Conservation (phyloP, 1,140 invertebrate genomes). For the Papilio machaon region DNA sequence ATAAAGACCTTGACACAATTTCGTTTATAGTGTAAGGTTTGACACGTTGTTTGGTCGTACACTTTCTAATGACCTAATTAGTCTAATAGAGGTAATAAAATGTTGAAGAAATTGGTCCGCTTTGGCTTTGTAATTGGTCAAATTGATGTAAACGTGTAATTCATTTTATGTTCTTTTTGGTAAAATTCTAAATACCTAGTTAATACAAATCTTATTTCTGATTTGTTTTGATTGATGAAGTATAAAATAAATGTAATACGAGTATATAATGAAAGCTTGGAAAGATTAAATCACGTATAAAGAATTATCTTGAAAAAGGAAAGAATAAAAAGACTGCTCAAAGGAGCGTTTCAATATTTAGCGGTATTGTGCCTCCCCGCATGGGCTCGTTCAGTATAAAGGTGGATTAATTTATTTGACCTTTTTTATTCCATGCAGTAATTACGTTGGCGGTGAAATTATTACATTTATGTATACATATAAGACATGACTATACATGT, state of each 20-base stretch:
- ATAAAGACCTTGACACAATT: constrained; percentile 17
- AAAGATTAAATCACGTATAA: constrained; percentile 14
- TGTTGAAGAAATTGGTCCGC: not conserved
- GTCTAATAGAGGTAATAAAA: constrained; percentile 23
- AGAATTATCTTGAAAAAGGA: constrained; percentile 10
- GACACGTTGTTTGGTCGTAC: constrained; percentile 19
- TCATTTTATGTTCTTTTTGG: not conserved
- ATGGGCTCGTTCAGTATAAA: not conserved
- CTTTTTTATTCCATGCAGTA: constrained; percentile 14
- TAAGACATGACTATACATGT: not conserved
- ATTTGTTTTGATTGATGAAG: not conserved
- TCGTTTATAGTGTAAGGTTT: constrained; percentile 23
- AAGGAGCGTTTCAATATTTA: constrained; percentile 28
- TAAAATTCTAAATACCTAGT: not conserved
- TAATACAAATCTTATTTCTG: not conserved
- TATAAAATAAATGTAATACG: not conserved
- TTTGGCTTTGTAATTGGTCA: not conserved
- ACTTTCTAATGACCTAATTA: constrained; percentile 16
- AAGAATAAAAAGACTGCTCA: constrained; percentile 15
- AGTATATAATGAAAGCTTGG: not conserved
- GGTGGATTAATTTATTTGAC: constrained; percentile 27
- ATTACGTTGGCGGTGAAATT: not conserved
- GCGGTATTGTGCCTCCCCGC: constrained; percentile 9
- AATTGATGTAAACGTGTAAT: not conserved
- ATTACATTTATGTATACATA: not conserved